A percentile compares a stretch with the other conserved stretches of the same genome.
These are phyloP conservation scores for Oeneis ivallda DNA, from an alignment of 2,888 invertebrate genomes.

Conservation along the genomic window DNA sequence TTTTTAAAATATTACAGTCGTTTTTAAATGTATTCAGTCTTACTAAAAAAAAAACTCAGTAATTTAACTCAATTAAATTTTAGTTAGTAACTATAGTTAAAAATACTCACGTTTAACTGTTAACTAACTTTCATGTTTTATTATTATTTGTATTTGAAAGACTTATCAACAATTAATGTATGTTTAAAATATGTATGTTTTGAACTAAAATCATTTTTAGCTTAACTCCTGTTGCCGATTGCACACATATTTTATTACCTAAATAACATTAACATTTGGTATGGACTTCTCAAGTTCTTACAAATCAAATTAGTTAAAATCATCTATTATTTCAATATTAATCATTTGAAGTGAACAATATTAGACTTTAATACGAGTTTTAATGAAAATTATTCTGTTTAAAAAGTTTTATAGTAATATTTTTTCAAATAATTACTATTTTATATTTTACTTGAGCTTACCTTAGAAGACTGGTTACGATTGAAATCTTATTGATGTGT, in stretches of 20 bases:
- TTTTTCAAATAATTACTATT: not conserved
- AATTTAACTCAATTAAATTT: too few relatives aligned
- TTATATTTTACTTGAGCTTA: not conserved
- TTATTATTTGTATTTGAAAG: too few relatives aligned
- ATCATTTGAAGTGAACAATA: constrained; percentile 14
- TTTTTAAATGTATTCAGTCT: not conserved
- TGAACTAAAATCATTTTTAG: not conserved
- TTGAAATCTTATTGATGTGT: not conserved
- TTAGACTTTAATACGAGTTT: not conserved
- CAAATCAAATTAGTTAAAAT: constrained; percentile 34
- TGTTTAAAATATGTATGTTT: too few relatives aligned
- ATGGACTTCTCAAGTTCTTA: constrained; percentile 37
- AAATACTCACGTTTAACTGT: too few relatives aligned
- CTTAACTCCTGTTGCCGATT: constrained; percentile 24
- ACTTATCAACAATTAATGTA: too few relatives aligned
- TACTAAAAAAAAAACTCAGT: too few relatives aligned
- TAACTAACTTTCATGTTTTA: too few relatives aligned
- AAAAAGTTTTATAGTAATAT: not conserved
- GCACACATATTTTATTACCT: constrained; percentile 33
- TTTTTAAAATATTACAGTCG: constrained; percentile 5
- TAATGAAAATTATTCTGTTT: not conserved
- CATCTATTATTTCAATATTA: constrained; percentile 27
- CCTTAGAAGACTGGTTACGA: not conserved
- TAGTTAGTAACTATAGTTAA: too few relatives aligned
- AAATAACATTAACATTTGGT: constrained; percentile 43